These are phyloP conservation scores for Euura saliciscinereae DNA, from an alignment of 1,140 invertebrate species.

Conservation along the genomic window DNA sequence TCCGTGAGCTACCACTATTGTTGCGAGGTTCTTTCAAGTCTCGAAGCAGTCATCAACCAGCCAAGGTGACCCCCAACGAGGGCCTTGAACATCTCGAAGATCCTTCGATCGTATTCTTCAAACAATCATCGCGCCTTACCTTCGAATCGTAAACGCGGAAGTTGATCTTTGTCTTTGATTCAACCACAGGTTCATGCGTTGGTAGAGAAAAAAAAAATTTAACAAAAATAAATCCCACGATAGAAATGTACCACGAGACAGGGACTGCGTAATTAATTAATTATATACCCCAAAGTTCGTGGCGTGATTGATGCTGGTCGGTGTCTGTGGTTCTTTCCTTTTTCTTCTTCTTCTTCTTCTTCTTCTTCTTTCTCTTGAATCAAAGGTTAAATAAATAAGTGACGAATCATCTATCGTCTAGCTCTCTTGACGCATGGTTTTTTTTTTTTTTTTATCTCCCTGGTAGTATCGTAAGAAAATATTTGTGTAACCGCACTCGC, in stretches of 20 bases:
- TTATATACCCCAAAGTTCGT: not conserved
- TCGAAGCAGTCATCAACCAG: conserved; percentile 37
- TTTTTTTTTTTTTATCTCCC: no score
- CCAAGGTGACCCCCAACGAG: conserved; percentile 33
- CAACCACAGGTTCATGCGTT: not conserved
- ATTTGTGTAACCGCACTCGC: not conserved
- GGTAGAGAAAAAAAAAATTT: not conserved
- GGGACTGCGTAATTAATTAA: conserved; percentile 3
- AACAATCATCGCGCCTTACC: no score
- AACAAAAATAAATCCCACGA: conserved; percentile 1
- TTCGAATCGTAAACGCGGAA: not conserved
- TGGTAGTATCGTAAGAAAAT: not conserved
- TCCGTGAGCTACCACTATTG: conserved; percentile 37
- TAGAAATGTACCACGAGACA: conserved; percentile 1
- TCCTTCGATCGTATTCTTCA: not conserved
- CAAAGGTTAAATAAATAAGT: not conserved
- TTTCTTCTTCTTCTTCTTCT: no score
- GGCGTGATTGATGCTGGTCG: not conserved
- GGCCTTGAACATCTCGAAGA: conserved; percentile 31
- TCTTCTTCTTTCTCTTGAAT: not conserved
- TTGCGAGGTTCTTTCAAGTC: conserved; percentile 41
- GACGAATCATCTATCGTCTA: not conserved
- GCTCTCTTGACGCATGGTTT: not conserved
- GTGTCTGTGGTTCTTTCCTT: not conserved
- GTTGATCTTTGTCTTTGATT: conserved; percentile 1